Percentiles rank a stretch among this genome's conserved stretches.
phyloP scores from a whole-genome alignment of 2,888 invertebrate genomes.

The Drosophila paramelanica region DNA sequence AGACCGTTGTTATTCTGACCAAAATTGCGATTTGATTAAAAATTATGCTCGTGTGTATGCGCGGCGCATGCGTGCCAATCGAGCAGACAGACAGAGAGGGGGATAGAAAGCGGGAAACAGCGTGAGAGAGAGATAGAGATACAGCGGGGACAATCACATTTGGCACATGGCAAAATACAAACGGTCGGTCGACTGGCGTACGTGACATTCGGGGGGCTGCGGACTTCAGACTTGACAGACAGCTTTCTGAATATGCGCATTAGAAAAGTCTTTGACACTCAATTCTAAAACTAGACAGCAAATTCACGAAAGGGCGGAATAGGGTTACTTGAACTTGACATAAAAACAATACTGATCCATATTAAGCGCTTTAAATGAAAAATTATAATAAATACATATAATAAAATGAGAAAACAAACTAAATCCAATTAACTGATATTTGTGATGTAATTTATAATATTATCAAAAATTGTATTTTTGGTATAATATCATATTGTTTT shows the following conservation, averaged over 20 bases:
- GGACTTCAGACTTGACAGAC: constrained; percentile 30
- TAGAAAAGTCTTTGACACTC: constrained; percentile 55
- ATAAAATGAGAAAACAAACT: not conserved
- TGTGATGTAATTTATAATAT: not conserved
- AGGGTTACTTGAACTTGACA: not conserved
- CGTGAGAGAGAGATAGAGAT: constrained; percentile 1
- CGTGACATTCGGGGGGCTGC: constrained; percentile 40
- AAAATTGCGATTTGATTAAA: constrained; percentile 67
- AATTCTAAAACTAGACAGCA: not conserved
- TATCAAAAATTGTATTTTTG: not conserved
- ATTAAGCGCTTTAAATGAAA: not conserved
- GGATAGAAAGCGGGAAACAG: not conserved
- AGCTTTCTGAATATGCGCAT: constrained; percentile 63
- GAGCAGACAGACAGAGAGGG: constrained; percentile 22
- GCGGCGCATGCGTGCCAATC: constrained; percentile 56
- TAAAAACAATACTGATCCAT: not conserved
- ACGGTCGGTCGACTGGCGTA: constrained; percentile 35
- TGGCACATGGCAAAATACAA: constrained; percentile 36
- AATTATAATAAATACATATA: not conserved
- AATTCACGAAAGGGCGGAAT: constrained; percentile 2
- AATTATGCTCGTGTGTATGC: constrained; percentile 56
- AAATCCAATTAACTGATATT: not conserved
- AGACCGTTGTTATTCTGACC: constrained; percentile 51
- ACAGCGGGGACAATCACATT: constrained; percentile 36
- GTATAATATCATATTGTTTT: too few relatives aligned